phyloP scores from a whole-genome alignment of 2,888 invertebrate genomes.

The Cosmorhoe ocellata region DNA sequence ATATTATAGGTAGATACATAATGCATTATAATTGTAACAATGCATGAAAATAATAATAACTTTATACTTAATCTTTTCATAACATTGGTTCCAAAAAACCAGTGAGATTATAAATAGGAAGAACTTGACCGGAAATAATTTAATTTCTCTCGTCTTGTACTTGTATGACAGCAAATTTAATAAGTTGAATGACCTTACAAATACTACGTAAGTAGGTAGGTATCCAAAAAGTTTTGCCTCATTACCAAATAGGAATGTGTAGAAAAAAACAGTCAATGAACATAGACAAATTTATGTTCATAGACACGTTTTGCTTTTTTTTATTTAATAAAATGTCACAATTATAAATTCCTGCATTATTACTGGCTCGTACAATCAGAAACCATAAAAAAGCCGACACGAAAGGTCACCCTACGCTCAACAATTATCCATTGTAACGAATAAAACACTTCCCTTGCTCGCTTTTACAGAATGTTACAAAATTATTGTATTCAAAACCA shows the following conservation, averaged over 20 bases:
- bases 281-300: slow-evolving; percentile 27
- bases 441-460: neutral
- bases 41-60: no score
- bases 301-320: slow-evolving; percentile 27
- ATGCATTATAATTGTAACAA: no score
- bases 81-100: no score
- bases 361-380: slow-evolving; percentile 43
- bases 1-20: no score
- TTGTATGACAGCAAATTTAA: no score
- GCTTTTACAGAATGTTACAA: neutral
- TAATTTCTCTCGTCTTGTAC: no score
- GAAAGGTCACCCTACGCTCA: slow-evolving; percentile 34
- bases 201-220: neutral
- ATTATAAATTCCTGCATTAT: slow-evolving; percentile 58
- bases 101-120: no score
- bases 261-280: slow-evolving; percentile 31
- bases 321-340: slow-evolving; percentile 44
- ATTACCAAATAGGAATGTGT: slow-evolving; percentile 2
- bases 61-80: no score
- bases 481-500: slow-evolving; percentile 23
- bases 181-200: neutral
- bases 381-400: slow-evolving; percentile 57
- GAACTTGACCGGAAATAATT: no score
- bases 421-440: slow-evolving; percentile 10
- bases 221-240: neutral